Evolutionary conservation across 2,113 vertebrate genomes (phyloP).

Genomic region (Neogobius melanostomus): DNA sequence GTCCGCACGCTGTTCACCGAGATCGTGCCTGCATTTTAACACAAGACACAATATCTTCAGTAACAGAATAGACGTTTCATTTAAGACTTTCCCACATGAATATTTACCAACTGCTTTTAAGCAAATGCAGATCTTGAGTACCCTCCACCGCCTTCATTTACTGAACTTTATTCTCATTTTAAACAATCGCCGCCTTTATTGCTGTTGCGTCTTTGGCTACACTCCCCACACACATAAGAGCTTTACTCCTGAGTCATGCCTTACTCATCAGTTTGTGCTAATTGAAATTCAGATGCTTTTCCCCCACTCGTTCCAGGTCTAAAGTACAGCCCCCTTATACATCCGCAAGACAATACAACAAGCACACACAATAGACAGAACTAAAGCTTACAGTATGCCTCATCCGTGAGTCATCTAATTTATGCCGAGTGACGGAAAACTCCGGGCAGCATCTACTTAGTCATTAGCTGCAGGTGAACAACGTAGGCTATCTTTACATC

Average conservation of each 20-base stretch:
- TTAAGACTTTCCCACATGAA: not conserved
- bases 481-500: not conserved
- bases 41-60: conserved; percentile 30
- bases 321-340: not conserved
- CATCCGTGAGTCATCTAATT: conserved; percentile 39
- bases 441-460: not conserved
- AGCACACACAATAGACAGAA: not conserved
- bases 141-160: not conserved
- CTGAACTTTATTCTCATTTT: not conserved
- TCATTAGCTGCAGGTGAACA: conserved; percentile 12
- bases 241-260: conserved; percentile 8
- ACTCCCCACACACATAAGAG: conserved; percentile 38
- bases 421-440: conserved; percentile 19
- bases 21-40: conserved; percentile 85
- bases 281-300: conserved; percentile 7
- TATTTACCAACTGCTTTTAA: conserved; percentile 7
- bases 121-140: too few relatives aligned
- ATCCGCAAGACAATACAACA: not conserved
- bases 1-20: conserved; percentile 95
- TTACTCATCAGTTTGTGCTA: conserved; percentile 24
- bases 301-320: conserved; percentile 6
- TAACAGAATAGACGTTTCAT: conserved; percentile 8
- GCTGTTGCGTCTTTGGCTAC: conserved; percentile 24
- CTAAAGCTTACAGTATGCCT: not conserved
- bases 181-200: conserved; percentile 4